Evolutionary conservation across 2,113 vertebrate species (phyloP), one percentile per base, ranked within the genome.

Genomic region (Chaetorhynchus papuensis): DNA sequence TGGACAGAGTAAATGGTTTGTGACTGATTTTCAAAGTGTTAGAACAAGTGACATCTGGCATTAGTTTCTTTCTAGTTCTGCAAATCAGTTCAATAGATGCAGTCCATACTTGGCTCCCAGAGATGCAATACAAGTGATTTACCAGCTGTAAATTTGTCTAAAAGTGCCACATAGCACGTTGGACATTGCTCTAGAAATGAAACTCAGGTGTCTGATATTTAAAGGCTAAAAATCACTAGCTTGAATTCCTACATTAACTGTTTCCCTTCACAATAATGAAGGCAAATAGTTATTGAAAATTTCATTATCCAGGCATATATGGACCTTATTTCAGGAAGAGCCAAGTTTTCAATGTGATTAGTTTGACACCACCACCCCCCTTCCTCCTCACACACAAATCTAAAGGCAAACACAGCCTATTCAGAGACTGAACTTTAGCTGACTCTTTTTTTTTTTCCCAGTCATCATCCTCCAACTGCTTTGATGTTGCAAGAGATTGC

Each of bases 401-500:
- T 78, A 59, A 91, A 92, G 15, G 59, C 63, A 92, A 95, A 87
- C 26, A 44, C 33, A 89, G 45, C 19, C 65, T 75, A 74, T 63
- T 90, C 66, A 88, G 70, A 82, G 54, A 52, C 49, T 95, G 93
- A 96, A 94, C 95, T 97, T 87, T 79, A 87, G 37, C 65, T 96
- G 93, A 87, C 94, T 89, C 81, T 63, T 72, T 44, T 75, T 85
- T 86, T 92, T 68, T 39, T 59, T 39, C 1, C 30, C 53, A 81
- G 44, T 56, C 80, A 82, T 96, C 94, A 87, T 93, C 30, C 70
- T 84, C 84, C 54, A 79, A 42, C 28, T 6, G 2, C 95, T 97
- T 94, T 95, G 89, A 97, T 95, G 91, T 96, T 95, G 72, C 60
- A 56, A 57, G 57, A 95, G 93, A 91, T 96, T 96, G 83, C 59